These are phyloP conservation scores for Limnephilus marmoratus DNA, from an alignment of 2,888 invertebrate genomes.

Conservation along the genomic window DNA sequence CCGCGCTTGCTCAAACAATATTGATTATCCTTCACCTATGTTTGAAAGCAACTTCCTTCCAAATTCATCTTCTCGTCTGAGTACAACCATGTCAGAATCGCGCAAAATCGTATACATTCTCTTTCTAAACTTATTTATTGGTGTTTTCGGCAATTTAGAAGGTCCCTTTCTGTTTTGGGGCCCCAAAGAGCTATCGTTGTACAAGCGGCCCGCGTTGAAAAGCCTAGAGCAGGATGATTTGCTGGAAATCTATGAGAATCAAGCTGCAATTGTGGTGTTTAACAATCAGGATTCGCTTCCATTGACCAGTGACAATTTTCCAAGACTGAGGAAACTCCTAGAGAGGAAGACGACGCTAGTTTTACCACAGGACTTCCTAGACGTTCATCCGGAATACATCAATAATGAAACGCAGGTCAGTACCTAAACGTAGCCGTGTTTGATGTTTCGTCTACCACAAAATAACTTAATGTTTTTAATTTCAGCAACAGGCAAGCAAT, in stretches of 20 bases:
- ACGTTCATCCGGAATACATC: conserved; percentile 79
- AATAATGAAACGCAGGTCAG: conserved; percentile 79
- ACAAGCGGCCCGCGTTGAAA: conserved; percentile 76
- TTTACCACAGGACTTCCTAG: conserved; percentile 78
- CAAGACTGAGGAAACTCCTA: conserved; percentile 77
- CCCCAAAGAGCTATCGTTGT: conserved; percentile 74
- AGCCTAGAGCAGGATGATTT: conserved; percentile 77
- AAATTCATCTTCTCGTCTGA: neutral
- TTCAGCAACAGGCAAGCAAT: neutral
- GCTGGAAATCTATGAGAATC: conserved; percentile 78
- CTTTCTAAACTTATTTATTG: neutral
- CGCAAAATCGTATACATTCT: neutral
- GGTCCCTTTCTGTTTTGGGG: conserved; percentile 81
- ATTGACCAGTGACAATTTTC: conserved; percentile 77
- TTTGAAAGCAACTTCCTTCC: neutral
- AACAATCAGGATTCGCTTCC: conserved; percentile 77
- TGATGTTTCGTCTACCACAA: neutral
- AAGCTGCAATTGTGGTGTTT: conserved; percentile 79
- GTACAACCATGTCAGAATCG: neutral
- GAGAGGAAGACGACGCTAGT: conserved; percentile 76
- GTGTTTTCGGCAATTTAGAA: conserved; percentile 73
- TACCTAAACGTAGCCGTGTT: neutral
- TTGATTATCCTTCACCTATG: neutral
- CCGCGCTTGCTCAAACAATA: neutral
- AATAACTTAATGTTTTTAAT: neutral